Evolutionary conservation across 92 coral and sea anemone species (phyloP), one percentile per base, ranked within the genome.

Genomic region (Heliopora coerulea): DNA sequence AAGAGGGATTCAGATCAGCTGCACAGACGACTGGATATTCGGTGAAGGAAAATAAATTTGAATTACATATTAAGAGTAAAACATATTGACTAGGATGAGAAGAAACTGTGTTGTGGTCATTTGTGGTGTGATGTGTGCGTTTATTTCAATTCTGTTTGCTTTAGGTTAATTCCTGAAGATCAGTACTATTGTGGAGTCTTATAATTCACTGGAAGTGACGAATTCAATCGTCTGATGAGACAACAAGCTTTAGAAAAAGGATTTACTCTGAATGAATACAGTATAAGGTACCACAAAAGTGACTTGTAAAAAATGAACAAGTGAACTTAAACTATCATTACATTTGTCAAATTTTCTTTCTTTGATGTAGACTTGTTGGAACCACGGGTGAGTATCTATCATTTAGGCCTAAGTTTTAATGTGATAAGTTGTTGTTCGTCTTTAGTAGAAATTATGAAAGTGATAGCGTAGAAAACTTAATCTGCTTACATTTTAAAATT

Each of bases 131-230:
- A 5, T 52, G 17, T 52, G 59, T n/a, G n/a, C n/a, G n/a, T 50
- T 52, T 31, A 20, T 37, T 35, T 40, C 42, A 23, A 40, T 59
- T 35, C 56, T 23, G 1, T 14, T 13, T 39, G 35, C 32, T 3
- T 11, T 67, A 91, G 97, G 72, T 83, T 93, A 59, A 93, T 93
- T 48, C 97, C 97, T 14, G 75, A 83, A 49, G 93, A 93, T 66
- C 97, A 93, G 64, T 93, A 87, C 61, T 90, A 54, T 86, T 93
- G 97, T 49, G 97, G 97, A 3, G 87, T 93, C 42, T 86, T 93
- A 27, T 93, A 93, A 80, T 93, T 93, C 73, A 93, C 97, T 83
- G 97, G 97, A 7, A 90, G 96, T 52, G 97, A 92, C 54, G 91
- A 72, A 59, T 92, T 92, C 69, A 92, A 92, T 85, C 84, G 91